A percentile compares a stretch with the other conserved stretches of the same genome.
These are phyloP conservation scores for Anticlea derivata DNA, from an alignment of 2,888 invertebrate species.

Conservation along the genomic window DNA sequence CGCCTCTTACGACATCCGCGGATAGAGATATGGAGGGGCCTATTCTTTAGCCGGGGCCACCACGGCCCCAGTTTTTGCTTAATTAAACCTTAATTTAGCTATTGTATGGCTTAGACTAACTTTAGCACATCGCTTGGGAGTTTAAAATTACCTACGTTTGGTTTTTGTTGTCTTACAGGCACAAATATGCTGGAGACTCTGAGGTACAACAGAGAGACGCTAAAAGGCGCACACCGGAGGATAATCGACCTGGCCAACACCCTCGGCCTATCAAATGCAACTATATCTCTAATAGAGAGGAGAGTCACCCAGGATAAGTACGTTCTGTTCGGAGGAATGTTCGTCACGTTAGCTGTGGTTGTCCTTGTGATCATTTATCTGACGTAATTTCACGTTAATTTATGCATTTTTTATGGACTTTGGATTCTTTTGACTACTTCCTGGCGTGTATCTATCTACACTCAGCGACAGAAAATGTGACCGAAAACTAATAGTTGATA, in stretches of 20 bases:
- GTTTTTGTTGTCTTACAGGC: constrained; percentile 70
- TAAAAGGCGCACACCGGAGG: constrained; percentile 94
- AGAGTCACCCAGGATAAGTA: constrained; percentile 94
- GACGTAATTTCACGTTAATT: constrained; percentile 51
- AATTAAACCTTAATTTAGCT: no score
- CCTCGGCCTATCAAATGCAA: constrained; percentile 96
- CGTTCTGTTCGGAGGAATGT: constrained; percentile 93
- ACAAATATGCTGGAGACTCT: constrained; percentile 90
- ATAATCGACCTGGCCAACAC: constrained; percentile 96
- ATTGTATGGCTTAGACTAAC: no score
- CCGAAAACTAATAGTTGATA: no score
- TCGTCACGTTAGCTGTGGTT: constrained; percentile 91
- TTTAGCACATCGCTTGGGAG: background rate
- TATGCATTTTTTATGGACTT: constrained; percentile 3
- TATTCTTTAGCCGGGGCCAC: no score
- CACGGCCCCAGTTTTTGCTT: no score
- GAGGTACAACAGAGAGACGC: constrained; percentile 90
- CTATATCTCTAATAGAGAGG: constrained; percentile 96
- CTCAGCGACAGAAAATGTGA: no score
- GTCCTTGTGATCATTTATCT: constrained; percentile 89
- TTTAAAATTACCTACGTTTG: no score
- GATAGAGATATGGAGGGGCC: no score
- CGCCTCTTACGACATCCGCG: no score
- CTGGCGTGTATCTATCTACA: no score
- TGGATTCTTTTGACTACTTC: no score